Evolutionary conservation across 1,140 invertebrate species (phyloP).

Genomic region (Formica exsecta): DNA sequence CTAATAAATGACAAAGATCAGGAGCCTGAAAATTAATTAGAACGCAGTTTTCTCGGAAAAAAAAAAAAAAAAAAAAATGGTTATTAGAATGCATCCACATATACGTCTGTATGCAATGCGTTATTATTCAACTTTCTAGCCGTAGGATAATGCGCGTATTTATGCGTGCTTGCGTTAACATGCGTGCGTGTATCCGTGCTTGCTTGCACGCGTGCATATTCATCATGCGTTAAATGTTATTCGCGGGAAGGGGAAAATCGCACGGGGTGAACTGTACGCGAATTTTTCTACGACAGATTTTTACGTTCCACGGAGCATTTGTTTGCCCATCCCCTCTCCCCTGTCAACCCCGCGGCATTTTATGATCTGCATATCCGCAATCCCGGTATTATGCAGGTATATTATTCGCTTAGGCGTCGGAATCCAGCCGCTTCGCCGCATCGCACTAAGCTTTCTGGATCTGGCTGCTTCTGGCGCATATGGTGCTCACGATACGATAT

Average conservation of each 20-base stretch:
- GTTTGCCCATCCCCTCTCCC: constrained; percentile 39
- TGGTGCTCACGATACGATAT: constrained; percentile 29
- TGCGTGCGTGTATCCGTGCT: constrained; percentile 7
- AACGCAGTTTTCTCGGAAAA: neutral
- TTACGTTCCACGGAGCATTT: constrained; percentile 67
- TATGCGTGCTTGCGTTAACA: constrained; percentile 35
- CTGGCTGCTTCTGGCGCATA: constrained; percentile 41
- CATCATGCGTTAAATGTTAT: constrained; percentile 62
- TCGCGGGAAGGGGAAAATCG: constrained; percentile 39
- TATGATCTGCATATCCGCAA: constrained; percentile 78
- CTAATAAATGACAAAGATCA: constrained; percentile 28
- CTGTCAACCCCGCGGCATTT: constrained; percentile 67
- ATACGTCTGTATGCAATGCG: constrained; percentile 2
- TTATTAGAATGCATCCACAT: constrained; percentile 6
- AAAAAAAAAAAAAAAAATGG: neutral
- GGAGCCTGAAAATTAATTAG: constrained; percentile 7
- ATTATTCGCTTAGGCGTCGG: constrained; percentile 70
- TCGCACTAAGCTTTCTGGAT: constrained; percentile 24
- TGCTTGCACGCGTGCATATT: constrained; percentile 50
- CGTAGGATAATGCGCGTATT: constrained; percentile 49
- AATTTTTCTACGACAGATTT: constrained; percentile 70
- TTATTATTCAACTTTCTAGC: constrained; percentile 42
- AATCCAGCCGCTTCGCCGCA: constrained; percentile 45
- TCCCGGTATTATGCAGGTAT: constrained; percentile 72
- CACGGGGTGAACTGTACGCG: constrained; percentile 46